Evolutionary conservation across 2,888 invertebrate genomes (phyloP).

Genomic region (Oligia strigilis): DNA sequence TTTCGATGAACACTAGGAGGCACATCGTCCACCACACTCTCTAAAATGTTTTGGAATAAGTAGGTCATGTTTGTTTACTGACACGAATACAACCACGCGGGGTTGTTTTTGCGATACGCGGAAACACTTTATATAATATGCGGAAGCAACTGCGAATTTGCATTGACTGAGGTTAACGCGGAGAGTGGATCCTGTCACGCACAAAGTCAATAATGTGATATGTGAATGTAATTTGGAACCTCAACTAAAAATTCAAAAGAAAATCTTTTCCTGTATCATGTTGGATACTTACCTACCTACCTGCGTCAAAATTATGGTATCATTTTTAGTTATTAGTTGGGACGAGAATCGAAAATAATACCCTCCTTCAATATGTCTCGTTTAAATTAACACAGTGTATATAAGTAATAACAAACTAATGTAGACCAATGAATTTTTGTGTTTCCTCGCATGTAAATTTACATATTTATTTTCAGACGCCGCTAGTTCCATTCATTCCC

Average conservation of each 20-base stretch:
- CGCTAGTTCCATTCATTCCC: slow-evolving; percentile 95
- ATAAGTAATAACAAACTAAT: not conserved
- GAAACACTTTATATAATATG: not conserved
- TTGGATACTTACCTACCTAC: not conserved
- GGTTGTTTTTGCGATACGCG: not conserved
- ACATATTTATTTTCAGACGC: slow-evolving; percentile 91
- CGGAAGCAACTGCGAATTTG: not conserved
- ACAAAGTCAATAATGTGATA: not conserved
- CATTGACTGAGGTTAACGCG: not conserved
- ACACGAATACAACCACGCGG: not conserved
- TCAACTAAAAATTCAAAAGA: not conserved
- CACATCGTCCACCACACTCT: not conserved
- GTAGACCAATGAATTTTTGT: not conserved
- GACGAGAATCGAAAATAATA: not conserved
- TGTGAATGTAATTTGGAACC: not conserved
- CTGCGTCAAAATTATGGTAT: not conserved
- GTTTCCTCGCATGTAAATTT: not conserved
- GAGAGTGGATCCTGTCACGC: not conserved
- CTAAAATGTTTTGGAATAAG: not conserved
- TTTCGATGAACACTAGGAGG: not conserved
- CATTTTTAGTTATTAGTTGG: not conserved
- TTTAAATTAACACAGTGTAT: not conserved
- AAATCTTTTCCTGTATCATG: not conserved
- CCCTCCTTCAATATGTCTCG: not conserved
- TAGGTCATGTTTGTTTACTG: not conserved